Evolutionary conservation across 2,888 invertebrate species (phyloP).

Genomic region (Dryomyza anilis): DNA sequence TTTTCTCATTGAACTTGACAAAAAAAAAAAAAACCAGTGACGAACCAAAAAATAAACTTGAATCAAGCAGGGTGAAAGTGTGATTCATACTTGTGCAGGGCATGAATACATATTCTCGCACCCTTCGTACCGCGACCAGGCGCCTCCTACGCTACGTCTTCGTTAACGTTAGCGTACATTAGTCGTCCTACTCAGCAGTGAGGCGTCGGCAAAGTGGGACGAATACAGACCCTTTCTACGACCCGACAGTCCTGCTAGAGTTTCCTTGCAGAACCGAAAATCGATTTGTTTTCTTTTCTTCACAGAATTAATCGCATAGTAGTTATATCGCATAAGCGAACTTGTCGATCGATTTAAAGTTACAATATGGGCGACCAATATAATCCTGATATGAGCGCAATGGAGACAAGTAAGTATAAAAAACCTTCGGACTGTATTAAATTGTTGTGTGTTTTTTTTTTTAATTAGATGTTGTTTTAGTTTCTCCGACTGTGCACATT

Average conservation of each 20-base stretch:
- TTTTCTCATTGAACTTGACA: slow-evolving; percentile 31
- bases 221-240: too few species aligned
- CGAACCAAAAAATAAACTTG: slow-evolving; percentile 1
- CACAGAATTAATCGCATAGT: background rate
- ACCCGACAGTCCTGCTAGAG: slow-evolving; percentile 15
- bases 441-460: too few species aligned
- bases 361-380: slow-evolving; percentile 57
- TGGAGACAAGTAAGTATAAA: slow-evolving; percentile 60
- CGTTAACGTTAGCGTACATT: too few species aligned
- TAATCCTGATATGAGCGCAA: slow-evolving; percentile 54
- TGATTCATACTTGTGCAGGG: slow-evolving; percentile 38
- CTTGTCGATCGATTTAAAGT: background rate
- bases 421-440: too few species aligned
- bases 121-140: slow-evolving; percentile 2
- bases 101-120: too few species aligned
- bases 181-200: too few species aligned
- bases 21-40: background rate
- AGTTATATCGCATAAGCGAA: too few species aligned
- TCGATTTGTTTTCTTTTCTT: slow-evolving; percentile 31
- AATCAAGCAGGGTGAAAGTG: too few species aligned
- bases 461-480: too few species aligned
- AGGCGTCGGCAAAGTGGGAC: too few species aligned
- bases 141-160: background rate
- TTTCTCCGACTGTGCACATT: too few species aligned
- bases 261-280: too few species aligned